Percentiles rank a stretch among this genome's conserved stretches.
These are phyloP conservation scores for Ophion obscuratus DNA, from an alignment of 2,888 invertebrate species.

Conservation along the genomic window DNA sequence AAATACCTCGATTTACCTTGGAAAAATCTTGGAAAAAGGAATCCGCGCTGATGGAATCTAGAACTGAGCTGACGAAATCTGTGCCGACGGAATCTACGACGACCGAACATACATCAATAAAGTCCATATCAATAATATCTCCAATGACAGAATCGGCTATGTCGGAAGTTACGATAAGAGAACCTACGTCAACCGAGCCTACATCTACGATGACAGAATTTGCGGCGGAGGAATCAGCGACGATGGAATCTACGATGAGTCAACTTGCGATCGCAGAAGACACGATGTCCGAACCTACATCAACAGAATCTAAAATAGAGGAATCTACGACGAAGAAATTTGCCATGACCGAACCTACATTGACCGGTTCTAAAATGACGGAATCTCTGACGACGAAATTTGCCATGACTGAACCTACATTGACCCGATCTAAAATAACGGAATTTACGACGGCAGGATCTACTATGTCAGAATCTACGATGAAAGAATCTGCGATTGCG, in stretches of 20 bases:
- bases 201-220: constrained; percentile 31
- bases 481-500: background rate
- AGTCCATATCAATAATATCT: constrained; percentile 28
- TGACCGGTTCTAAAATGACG: background rate
- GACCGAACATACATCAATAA: background rate
- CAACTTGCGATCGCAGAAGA: background rate
- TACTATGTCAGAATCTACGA: background rate
- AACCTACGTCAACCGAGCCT: constrained; percentile 33
- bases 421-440: background rate
- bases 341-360: background rate
- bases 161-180: background rate
- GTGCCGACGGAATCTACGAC: constrained; percentile 20
- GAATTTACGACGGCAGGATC: background rate
- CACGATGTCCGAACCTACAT: background rate
- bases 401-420: background rate
- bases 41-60: constrained; percentile 29
- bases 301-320: background rate
- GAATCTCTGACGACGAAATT: background rate
- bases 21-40: background rate
- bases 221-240: background rate
- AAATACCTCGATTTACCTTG: background rate
- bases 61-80: background rate
- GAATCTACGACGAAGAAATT: constrained; percentile 4
- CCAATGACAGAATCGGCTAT: background rate
- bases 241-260: background rate